Evolutionary conservation across 2,888 invertebrate species (phyloP).

Genomic region (Mimumesa dahlbomi): DNA sequence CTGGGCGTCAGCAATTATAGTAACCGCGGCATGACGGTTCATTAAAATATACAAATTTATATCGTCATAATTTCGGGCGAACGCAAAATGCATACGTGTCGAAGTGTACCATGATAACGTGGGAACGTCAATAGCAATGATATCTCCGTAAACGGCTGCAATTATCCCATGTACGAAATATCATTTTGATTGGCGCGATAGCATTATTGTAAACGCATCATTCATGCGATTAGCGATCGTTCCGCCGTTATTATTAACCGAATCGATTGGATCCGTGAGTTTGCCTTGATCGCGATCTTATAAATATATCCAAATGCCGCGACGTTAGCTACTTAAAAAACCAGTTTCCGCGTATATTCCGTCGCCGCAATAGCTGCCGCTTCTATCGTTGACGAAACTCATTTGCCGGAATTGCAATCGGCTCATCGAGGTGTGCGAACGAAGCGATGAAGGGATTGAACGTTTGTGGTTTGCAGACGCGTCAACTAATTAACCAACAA

Average conservation of each 20-base stretch:
- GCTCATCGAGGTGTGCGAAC: constrained; percentile 38
- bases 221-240: too few species aligned
- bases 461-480: constrained; percentile 45
- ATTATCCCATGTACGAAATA: too few species aligned
- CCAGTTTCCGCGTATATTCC: too few species aligned
- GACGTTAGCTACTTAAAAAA: too few species aligned
- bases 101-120: background rate
- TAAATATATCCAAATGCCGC: too few species aligned
- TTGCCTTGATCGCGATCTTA: too few species aligned
- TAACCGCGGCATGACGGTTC: constrained; percentile 9
- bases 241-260: too few species aligned
- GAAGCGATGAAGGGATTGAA: constrained; percentile 29
- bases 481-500: constrained; percentile 65
- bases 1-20: constrained; percentile 10
- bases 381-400: constrained; percentile 24
- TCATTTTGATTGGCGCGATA: too few species aligned
- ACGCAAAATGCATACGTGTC: background rate
- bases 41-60: constrained; percentile 25
- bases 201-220: too few species aligned
- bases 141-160: constrained; percentile 3
- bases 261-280: too few species aligned
- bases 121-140: constrained; percentile 36
- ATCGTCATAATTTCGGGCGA: background rate
- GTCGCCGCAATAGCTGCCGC: too few species aligned
- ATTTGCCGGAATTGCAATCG: constrained; percentile 21